Evolutionary conservation across 2,113 vertebrate species (phyloP), one percentile per base, ranked within the genome.

Genomic region (Channa argus): DNA sequence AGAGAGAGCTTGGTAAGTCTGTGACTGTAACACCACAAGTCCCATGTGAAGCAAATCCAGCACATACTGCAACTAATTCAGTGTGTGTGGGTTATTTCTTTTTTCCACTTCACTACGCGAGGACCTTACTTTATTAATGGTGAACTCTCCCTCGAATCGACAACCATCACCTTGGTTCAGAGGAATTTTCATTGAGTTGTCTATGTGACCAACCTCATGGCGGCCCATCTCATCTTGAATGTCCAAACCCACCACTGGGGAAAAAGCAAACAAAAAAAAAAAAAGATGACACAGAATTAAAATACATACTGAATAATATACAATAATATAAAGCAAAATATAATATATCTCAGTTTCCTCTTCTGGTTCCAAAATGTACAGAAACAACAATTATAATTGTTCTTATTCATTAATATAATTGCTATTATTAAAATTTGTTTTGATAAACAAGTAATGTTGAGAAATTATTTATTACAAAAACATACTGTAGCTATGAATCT

Each of bases 171-270:
- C 97, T 0, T 96, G 94, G 82, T 94, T 96, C 39, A 99, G 95
- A 0, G 96, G 95, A 68, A 99, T 90, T 92, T 98, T 99, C 97
- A 99, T 98, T 0, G 98, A 99, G 91, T 99, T 99, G 90, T 99
- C 98, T 24, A 98, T 97, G 89, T 98, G 98, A 55, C 98, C 98
- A 71, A 99, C 97, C 89, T 99, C 98, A 0, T 99, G 98, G 60
- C 97, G 95, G 80, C 98, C 98, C 97, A 99, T 99, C 90, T 99
- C 98, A 95, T 99, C 98, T 79, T 99, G 98, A 88, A 99, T 99
- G 93, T 99, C 98, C 41, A 99, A 91, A 41, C 97, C 98, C 71
- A 99, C 97, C 95, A 99, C 98, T 99, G 86, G 24, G 55, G 36
- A 61, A 36, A 52, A 15, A 55, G 5, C 34, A 4, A 43, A n/a